These are phyloP conservation scores for Phalacrocorax carbo DNA, from an alignment of 2,113 vertebrate species.

Conservation along the genomic window DNA sequence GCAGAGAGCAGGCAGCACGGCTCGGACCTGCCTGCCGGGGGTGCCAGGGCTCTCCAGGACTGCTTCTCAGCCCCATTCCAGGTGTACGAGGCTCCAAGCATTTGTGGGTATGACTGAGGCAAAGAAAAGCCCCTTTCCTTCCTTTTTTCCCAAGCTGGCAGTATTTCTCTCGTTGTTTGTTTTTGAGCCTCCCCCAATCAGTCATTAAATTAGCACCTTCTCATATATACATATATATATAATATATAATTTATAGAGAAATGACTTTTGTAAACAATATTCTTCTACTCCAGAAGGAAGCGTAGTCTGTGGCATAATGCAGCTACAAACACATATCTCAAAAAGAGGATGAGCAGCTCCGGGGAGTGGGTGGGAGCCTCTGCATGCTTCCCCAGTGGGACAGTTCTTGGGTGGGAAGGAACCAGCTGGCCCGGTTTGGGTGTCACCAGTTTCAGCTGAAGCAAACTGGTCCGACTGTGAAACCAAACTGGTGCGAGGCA, in stretches of 20 bases:
- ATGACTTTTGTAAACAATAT: slow-evolving; percentile 38
- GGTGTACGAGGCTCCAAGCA: not conserved
- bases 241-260: slow-evolving; percentile 53
- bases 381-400: accelerated
- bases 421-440: not conserved
- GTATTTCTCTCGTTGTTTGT: not conserved
- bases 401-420: not conserved
- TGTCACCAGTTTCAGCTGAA: slow-evolving; percentile 77
- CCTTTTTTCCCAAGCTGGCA: not conserved
- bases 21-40: not conserved
- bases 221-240: not conserved
- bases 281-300: slow-evolving; percentile 23
- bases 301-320: not conserved
- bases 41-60: not conserved
- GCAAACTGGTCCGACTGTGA: slow-evolving; percentile 85
- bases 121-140: not conserved
- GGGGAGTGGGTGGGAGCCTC: not conserved
- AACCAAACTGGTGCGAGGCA: slow-evolving; percentile 75
- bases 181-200: not conserved
- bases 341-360: not conserved
- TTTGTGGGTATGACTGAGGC: not conserved
- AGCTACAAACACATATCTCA: not conserved
- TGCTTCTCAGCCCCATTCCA: not conserved
- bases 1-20: not conserved
- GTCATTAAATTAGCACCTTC: not conserved